Percentiles rank a stretch among this genome's conserved stretches.
Conservation (phyloP, 1,140 invertebrate species). For the Branchinecta lynchi region DNA sequence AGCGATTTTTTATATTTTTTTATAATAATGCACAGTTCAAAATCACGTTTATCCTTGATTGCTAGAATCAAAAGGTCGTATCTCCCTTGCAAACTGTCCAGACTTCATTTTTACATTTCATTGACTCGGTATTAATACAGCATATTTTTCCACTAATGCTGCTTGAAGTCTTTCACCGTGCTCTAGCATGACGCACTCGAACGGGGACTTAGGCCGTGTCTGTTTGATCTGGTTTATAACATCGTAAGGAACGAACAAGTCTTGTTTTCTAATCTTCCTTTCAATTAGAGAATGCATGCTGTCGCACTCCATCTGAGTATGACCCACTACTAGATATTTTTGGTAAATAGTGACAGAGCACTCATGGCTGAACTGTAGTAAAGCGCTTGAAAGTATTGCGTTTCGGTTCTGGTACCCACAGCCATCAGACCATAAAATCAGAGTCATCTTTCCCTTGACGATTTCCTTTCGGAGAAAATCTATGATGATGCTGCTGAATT, state of each 20-base stretch:
- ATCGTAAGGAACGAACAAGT: neutral
- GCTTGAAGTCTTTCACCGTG: too few relatives aligned
- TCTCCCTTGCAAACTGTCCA: too few relatives aligned
- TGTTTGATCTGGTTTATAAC: neutral
- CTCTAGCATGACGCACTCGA: neutral
- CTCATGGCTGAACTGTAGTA: neutral
- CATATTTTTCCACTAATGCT: too few relatives aligned
- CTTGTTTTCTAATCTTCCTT: neutral
- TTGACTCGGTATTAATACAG: too few relatives aligned
- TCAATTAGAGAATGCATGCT: neutral
- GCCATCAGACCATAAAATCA: neutral
- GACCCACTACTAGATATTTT: neutral
- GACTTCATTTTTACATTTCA: too few relatives aligned
- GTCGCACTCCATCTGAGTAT: constrained; percentile 4
- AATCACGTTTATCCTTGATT: too few relatives aligned
- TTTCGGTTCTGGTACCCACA: neutral
- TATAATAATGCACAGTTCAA: too few relatives aligned
- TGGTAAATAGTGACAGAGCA: neutral
- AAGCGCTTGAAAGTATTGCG: neutral
- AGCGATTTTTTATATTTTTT: too few relatives aligned
- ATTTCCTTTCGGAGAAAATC: neutral
- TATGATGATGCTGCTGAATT: neutral
- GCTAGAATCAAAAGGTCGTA: too few relatives aligned
- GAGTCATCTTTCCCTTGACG: neutral
- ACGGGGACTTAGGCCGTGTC: neutral